A percentile compares a stretch with the other conserved stretches of the same genome.
Evolutionary conservation across 2,113 vertebrate species (phyloP).

Genomic region (Oreochromis niloticus): DNA sequence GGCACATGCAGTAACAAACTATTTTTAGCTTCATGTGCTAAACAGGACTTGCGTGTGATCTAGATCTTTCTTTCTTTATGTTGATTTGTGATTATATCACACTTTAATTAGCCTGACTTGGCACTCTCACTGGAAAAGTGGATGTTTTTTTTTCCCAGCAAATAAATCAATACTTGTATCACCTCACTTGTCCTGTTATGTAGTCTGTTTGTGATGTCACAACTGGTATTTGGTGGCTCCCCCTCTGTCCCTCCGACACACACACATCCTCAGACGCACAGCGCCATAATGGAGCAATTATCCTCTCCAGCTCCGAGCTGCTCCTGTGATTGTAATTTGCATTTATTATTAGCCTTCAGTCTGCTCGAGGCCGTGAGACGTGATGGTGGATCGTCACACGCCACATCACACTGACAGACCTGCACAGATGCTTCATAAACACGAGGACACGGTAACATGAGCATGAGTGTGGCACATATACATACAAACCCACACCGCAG

Average conservation of each 20-base stretch:
- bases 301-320: constrained; percentile 56
- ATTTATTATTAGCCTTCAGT: constrained; percentile 61
- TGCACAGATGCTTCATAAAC: constrained; percentile 53
- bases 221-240: not conserved
- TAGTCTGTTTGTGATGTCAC: constrained; percentile 23
- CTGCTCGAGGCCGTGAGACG: constrained; percentile 36
- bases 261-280: not conserved
- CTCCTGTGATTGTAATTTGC: constrained; percentile 70
- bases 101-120: constrained; percentile 25
- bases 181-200: not conserved
- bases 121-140: constrained; percentile 16
- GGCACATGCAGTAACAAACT: not conserved
- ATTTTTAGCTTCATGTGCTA: not conserved
- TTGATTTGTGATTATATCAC: not conserved
- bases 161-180: constrained; percentile 33
- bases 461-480: not conserved
- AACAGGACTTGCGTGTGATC: not conserved
- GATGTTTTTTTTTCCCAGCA: constrained; percentile 7
- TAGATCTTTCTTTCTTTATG: not conserved
- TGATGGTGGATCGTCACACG: constrained; percentile 33
- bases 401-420: constrained; percentile 39
- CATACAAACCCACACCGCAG: not conserved
- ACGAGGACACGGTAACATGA: constrained; percentile 25
- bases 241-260: not conserved
- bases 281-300: constrained; percentile 67